phyloP scores from a whole-genome alignment of 1,140 invertebrate genomes.

The Caenorhabditis tropicalis region DNA sequence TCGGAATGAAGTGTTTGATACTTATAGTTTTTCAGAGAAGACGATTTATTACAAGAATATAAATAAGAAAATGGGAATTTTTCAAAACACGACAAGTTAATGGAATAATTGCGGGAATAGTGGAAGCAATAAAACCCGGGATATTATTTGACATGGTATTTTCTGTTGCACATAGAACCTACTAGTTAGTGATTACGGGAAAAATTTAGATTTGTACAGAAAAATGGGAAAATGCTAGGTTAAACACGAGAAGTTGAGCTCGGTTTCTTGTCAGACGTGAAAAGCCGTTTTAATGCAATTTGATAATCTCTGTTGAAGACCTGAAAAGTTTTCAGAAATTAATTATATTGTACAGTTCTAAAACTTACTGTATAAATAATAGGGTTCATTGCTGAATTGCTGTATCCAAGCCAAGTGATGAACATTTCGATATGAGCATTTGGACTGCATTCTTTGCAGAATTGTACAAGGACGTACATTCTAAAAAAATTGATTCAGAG shows the following conservation, averaged over 20 bases:
- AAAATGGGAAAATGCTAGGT: not conserved
- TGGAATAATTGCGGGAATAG: not conserved
- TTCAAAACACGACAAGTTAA: not conserved
- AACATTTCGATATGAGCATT: constrained; percentile 72
- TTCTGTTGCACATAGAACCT: not conserved
- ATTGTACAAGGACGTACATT: constrained; percentile 71
- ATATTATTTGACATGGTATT: constrained; percentile 21
- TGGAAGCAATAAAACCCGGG: constrained; percentile 31
- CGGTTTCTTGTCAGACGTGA: constrained; percentile 54
- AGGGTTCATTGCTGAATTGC: constrained; percentile 71
- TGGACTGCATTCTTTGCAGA: constrained; percentile 62
- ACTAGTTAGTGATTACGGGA: too few relatives aligned
- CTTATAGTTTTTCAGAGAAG: not conserved
- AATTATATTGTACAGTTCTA: not conserved
- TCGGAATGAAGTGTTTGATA: constrained; percentile 23
- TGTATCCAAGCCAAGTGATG: constrained; percentile 71
- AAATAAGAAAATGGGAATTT: not conserved
- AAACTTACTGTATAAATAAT: constrained; percentile 69
- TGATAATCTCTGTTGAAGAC: constrained; percentile 72
- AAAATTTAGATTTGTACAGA: not conserved
- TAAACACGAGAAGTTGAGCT: constrained; percentile 30
- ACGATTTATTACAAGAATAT: not conserved
- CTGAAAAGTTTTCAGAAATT: constrained; percentile 47
- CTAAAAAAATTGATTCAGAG: constrained; percentile 41
- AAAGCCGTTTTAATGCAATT: constrained; percentile 71